phyloP scores from a whole-genome alignment of 2,113 vertebrate species.

The Axis porcinus region DNA sequence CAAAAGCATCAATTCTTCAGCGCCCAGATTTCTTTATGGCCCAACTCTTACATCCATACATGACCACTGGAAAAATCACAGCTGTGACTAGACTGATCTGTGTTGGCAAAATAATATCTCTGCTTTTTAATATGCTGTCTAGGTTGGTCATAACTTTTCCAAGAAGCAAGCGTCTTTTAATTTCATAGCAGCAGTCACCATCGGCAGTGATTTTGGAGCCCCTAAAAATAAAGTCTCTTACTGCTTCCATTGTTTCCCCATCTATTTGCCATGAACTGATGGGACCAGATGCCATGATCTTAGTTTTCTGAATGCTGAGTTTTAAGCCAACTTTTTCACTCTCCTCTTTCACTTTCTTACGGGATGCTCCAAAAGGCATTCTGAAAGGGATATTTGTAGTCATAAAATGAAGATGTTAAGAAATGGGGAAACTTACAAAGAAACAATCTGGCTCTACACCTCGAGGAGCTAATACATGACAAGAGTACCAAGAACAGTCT shows the following conservation, averaged over 20 bases:
- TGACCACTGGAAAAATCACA: neutral
- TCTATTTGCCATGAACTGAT: neutral
- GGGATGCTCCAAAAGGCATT: neutral
- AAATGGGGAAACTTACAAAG: neutral
- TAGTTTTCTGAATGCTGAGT: neutral
- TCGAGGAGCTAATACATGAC: neutral
- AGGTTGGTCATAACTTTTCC: neutral
- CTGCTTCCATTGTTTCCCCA: neutral
- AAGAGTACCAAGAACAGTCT: neutral
- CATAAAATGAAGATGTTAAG: neutral
- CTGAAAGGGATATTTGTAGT: neutral
- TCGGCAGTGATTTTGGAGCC: neutral
- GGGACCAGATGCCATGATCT: neutral
- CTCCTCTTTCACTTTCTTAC: neutral
- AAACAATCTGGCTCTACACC: neutral
- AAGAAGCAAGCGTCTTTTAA: neutral
- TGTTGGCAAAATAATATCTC: neutral
- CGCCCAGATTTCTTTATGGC: fast-evolving
- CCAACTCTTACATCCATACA: neutral
- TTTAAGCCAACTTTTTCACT: neutral
- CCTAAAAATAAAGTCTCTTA: neutral
- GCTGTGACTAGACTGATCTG: neutral
- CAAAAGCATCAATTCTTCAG: neutral
- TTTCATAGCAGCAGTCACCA: neutral
- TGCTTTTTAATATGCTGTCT: neutral